These are phyloP conservation scores for Phasianus colchicus DNA, from an alignment of 2,113 vertebrate species.

Conservation along the genomic window DNA sequence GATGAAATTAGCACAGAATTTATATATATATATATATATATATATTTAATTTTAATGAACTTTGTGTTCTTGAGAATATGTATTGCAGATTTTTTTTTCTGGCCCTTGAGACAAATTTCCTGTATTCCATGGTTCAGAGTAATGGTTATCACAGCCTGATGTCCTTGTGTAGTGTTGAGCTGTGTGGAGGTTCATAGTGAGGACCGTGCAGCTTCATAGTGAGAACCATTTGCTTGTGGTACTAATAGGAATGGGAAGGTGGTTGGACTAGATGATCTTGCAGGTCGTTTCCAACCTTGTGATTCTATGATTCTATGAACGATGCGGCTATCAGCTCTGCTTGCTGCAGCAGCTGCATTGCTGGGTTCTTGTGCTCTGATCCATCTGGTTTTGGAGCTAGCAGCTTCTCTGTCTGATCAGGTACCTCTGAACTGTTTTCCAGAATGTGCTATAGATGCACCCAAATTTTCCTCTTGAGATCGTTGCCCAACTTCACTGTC, in stretches of 20 bases:
- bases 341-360: accelerated
- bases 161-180: neutral
- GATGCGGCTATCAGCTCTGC: neutral
- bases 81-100: neutral
- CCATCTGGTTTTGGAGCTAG: neutral
- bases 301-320: no score
- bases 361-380: neutral
- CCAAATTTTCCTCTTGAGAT: neutral
- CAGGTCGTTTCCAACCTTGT: no score
- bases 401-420: neutral
- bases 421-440: neutral
- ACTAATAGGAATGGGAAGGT: no score
- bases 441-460: neutral
- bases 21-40: neutral
- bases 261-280: no score
- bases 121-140: neutral
- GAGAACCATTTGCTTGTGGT: neutral
- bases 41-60: neutral
- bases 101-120: neutral
- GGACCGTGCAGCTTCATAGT: neutral
- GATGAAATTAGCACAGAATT: neutral
- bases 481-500: neutral
- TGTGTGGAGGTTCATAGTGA: neutral
- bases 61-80: neutral
- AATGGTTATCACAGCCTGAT: neutral